These are phyloP conservation scores for Cynocephalus volans DNA, from an alignment of 2,113 vertebrate genomes.

Conservation along the genomic window DNA sequence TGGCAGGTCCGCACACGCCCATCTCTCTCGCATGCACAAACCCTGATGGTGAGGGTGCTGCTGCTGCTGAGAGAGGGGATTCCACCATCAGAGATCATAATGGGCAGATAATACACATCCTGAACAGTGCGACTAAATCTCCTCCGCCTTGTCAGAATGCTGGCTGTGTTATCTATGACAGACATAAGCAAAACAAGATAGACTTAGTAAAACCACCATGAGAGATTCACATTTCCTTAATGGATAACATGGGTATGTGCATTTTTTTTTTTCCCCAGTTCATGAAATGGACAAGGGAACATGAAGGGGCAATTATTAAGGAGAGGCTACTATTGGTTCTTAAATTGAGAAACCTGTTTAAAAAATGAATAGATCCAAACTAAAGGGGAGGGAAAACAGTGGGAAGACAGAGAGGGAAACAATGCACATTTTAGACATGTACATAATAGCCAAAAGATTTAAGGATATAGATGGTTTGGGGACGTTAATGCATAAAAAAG, in stretches of 20 bases:
- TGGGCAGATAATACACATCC: slow-evolving; percentile 94
- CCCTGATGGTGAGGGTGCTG: slow-evolving; percentile 95
- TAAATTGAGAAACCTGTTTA: not conserved
- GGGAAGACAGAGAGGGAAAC: not conserved
- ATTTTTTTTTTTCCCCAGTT: not conserved
- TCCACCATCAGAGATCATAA: slow-evolving; percentile 96
- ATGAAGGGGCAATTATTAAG: not conserved
- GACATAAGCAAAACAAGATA: slow-evolving; percentile 77
- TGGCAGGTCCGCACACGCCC: slow-evolving; percentile 94
- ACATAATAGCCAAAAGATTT: not conserved
- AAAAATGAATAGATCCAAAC: not conserved
- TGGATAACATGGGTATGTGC: slow-evolving; percentile 15
- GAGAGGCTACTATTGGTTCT: not conserved
- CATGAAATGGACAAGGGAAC: slow-evolving; percentile 24
- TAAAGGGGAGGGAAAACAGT: too few species aligned
- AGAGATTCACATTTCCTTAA: slow-evolving; percentile 61
- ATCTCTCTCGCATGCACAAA: slow-evolving; percentile 95
- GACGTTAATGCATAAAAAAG: not conserved
- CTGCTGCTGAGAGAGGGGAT: slow-evolving; percentile 96
- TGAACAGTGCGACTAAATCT: slow-evolving; percentile 94
- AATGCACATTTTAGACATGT: not conserved
- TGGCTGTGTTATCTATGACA: slow-evolving; percentile 93
- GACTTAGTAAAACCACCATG: slow-evolving; percentile 62
- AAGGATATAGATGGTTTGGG: not conserved
- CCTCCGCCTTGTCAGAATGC: slow-evolving; percentile 91